Evolutionary conservation across 2,888 invertebrate genomes (phyloP).

Genomic region (Furcula furcula): DNA sequence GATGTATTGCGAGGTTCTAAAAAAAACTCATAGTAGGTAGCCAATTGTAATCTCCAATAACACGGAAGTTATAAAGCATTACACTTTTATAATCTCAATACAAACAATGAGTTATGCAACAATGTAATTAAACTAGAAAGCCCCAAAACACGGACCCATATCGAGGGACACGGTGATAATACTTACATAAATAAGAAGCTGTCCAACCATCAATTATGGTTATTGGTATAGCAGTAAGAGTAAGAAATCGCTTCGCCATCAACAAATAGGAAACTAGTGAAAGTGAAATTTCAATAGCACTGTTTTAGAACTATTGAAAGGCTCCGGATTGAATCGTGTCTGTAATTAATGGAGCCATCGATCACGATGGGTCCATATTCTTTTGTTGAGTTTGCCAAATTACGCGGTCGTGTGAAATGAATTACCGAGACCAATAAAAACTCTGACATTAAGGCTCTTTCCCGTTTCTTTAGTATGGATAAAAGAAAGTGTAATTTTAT

Average conservation of each 20-base stretch:
- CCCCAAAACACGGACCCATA: constrained; percentile 28
- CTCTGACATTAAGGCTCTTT: constrained; percentile 3
- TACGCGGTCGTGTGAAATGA: constrained; percentile 40
- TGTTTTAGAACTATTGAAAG: constrained; percentile 59
- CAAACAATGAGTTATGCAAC: constrained; percentile 46
- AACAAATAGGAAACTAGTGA: constrained; percentile 62
- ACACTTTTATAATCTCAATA: constrained; percentile 27
- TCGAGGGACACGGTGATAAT: constrained; percentile 32
- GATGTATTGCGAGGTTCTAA: too few relatives aligned
- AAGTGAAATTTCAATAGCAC: constrained; percentile 69
- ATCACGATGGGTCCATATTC: constrained; percentile 51
- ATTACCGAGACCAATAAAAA: constrained; percentile 14
- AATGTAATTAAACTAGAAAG: constrained; percentile 59
- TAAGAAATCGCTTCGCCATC: constrained; percentile 40
- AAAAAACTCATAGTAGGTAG: too few relatives aligned
- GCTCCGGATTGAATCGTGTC: constrained; percentile 48
- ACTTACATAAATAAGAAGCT: constrained; percentile 59
- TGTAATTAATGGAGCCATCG: constrained; percentile 71
- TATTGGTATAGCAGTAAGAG: constrained; percentile 56
- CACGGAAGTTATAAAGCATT: constrained; percentile 30
- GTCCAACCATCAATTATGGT: constrained; percentile 56
- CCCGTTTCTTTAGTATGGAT: neutral
- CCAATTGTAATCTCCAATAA: constrained; percentile 26
- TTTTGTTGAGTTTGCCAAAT: constrained; percentile 40
- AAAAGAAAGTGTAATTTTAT: neutral